A percentile compares a stretch with the other conserved stretches of the same genome.
Evolutionary conservation across 2,888 invertebrate species (phyloP).

Genomic region (Ethmia dodecea): DNA sequence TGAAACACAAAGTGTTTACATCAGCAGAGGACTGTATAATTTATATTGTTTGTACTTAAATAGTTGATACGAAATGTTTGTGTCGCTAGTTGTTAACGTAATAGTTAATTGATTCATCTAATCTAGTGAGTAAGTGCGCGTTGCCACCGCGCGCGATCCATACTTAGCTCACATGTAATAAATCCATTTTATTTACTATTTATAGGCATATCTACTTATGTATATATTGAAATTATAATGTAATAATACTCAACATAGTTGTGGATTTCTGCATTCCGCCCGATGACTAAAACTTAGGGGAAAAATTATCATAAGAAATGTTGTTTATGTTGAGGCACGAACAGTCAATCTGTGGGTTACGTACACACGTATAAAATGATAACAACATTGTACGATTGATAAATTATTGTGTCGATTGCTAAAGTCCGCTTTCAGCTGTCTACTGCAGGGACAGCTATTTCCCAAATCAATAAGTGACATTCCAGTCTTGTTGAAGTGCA

Average conservation of each 20-base stretch:
- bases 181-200: conserved; percentile 63
- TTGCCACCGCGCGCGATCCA: conserved; percentile 37
- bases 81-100: conserved; percentile 60
- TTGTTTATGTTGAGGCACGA: conserved; percentile 49
- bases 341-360: conserved; percentile 36
- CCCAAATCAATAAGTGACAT: conserved; percentile 71
- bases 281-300: conserved; percentile 75
- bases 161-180: conserved; percentile 54
- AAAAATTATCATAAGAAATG: conserved; percentile 59
- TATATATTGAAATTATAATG: conserved; percentile 64
- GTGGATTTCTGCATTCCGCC: conserved; percentile 79
- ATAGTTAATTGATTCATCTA: conserved; percentile 48
- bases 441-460: conserved; percentile 44
- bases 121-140: conserved; percentile 45
- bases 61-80: conserved; percentile 51
- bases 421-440: conserved; percentile 25
- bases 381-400: conserved; percentile 34
- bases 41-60: conserved; percentile 59
- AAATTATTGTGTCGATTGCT: conserved; percentile 40
- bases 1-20: conserved; percentile 63
- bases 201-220: conserved; percentile 69
- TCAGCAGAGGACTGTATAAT: conserved; percentile 37
- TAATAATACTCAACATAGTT: conserved; percentile 76
- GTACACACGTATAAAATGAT: conserved; percentile 36
- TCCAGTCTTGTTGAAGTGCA: conserved; percentile 75